These are phyloP conservation scores for Omphaloscelis lunosa DNA, from an alignment of 2,888 invertebrate genomes.

Conservation along the genomic window DNA sequence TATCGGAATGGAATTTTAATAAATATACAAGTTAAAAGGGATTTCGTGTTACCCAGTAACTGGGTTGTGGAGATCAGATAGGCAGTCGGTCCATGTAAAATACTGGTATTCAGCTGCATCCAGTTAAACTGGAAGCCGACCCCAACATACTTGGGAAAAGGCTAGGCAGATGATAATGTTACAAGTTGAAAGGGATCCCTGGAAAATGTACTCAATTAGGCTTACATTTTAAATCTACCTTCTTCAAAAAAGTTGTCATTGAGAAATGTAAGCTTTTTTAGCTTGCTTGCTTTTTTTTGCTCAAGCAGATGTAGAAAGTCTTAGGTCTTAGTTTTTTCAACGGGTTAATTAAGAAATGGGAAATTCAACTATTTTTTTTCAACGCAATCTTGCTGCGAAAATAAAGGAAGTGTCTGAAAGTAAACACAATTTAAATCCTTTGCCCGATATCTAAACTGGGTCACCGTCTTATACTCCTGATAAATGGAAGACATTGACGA, in stretches of 20 bases:
- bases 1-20: not conserved
- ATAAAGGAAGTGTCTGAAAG: slow-evolving; percentile 18
- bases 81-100: no score
- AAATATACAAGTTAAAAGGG: not conserved
- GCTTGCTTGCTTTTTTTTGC: no score
- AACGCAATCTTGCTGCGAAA: not conserved
- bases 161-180: no score
- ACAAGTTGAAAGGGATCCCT: not conserved
- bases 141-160: no score
- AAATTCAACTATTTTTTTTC: slow-evolving; percentile 11
- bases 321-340: not conserved
- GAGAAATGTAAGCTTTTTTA: not conserved
- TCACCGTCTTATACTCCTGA: slow-evolving; percentile 18
- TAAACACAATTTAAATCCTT: slow-evolving; percentile 53
- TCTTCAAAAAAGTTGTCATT: no score
- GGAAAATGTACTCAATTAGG: not conserved
- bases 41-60: no score
- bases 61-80: no score
- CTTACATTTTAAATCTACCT: not conserved
- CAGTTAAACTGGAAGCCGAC: no score
- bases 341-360: not conserved
- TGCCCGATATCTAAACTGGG: slow-evolving; percentile 46
- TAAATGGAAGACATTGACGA: slow-evolving; percentile 9
- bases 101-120: no score
- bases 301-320: not conserved